These are phyloP conservation scores for Prosopocoilus inquinatus DNA, from an alignment of 2,888 invertebrate genomes.

Conservation along the genomic window DNA sequence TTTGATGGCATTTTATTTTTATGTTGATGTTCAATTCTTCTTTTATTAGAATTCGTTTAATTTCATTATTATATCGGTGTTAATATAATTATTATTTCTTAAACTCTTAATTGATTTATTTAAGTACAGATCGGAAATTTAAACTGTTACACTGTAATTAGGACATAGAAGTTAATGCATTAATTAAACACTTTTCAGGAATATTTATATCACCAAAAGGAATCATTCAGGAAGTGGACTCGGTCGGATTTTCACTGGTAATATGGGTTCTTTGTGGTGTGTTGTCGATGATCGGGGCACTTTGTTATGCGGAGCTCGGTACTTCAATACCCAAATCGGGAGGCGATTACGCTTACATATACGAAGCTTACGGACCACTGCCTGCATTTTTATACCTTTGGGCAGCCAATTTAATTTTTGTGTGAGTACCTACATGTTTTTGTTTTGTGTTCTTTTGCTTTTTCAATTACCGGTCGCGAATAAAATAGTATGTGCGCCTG, in stretches of 20 bases:
- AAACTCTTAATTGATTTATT: too few relatives aligned
- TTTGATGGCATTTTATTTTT: too few relatives aligned
- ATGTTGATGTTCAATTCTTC: too few relatives aligned
- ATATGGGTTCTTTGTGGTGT: conserved; percentile 89
- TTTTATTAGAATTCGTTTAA: too few relatives aligned
- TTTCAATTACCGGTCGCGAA: too few relatives aligned
- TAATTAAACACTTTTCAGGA: conserved; percentile 49
- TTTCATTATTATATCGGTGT: too few relatives aligned
- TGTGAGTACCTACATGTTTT: too few relatives aligned
- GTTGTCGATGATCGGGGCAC: conserved; percentile 88
- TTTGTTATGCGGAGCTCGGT: conserved; percentile 95
- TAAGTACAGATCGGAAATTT: too few relatives aligned
- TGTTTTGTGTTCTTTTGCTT: too few relatives aligned
- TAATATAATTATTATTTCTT: background rate
- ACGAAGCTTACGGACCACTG: conserved; percentile 86
- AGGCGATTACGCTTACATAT: conserved; percentile 96
- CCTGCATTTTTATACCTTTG: conserved; percentile 94
- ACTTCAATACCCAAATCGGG: conserved; percentile 89
- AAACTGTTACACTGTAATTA: too few relatives aligned
- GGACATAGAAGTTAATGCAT: conserved; percentile 1
- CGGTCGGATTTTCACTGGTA: conserved; percentile 81
- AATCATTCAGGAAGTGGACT: conserved; percentile 85
- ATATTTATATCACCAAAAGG: conserved; percentile 97
- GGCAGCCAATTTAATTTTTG: conserved; percentile 96
- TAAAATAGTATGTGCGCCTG: too few relatives aligned